These are phyloP conservation scores for Nemoura dubitans DNA, from an alignment of 2,888 invertebrate species.

Conservation along the genomic window DNA sequence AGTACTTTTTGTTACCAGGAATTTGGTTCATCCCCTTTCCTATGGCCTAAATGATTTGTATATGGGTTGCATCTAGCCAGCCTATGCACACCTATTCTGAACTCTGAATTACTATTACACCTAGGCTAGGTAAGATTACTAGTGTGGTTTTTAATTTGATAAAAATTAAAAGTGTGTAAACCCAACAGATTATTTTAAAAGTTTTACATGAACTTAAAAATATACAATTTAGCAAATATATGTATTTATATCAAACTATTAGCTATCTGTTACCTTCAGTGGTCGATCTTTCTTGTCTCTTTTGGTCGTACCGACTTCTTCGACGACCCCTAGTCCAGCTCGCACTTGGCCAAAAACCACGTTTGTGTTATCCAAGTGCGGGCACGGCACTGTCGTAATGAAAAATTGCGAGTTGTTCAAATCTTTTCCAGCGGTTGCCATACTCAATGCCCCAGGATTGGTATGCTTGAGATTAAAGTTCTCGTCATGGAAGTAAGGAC, in stretches of 20 bases:
- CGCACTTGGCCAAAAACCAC: constrained; percentile 85
- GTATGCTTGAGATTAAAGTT: constrained; percentile 69
- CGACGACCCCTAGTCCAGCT: constrained; percentile 76
- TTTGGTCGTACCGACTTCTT: constrained; percentile 73
- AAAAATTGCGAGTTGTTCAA: constrained; percentile 97
- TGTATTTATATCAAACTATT: background rate
- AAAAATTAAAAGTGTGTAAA: too few species aligned
- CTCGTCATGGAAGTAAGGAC: constrained; percentile 89
- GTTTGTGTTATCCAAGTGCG: constrained; percentile 81
- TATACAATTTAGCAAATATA: too few species aligned
- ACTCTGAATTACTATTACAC: too few species aligned
- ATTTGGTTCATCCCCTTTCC: too few species aligned
- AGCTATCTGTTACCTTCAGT: constrained; percentile 65
- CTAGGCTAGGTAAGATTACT: too few species aligned
- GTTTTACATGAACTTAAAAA: too few species aligned
- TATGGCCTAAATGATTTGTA: too few species aligned
- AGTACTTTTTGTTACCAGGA: too few species aligned
- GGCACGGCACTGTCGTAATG: constrained; percentile 79
- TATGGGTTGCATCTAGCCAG: too few species aligned
- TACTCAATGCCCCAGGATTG: constrained; percentile 65
- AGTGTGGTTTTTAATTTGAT: too few species aligned
- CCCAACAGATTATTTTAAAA: too few species aligned
- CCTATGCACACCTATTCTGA: too few species aligned
- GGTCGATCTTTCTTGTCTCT: constrained; percentile 67
- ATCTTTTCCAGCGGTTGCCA: constrained; percentile 80